A percentile compares a stretch with the other conserved stretches of the same genome.
Evolutionary conservation across 2,797 vertebrate genomes (phyloP).

Genomic region (Crenichthys baileyi): DNA sequence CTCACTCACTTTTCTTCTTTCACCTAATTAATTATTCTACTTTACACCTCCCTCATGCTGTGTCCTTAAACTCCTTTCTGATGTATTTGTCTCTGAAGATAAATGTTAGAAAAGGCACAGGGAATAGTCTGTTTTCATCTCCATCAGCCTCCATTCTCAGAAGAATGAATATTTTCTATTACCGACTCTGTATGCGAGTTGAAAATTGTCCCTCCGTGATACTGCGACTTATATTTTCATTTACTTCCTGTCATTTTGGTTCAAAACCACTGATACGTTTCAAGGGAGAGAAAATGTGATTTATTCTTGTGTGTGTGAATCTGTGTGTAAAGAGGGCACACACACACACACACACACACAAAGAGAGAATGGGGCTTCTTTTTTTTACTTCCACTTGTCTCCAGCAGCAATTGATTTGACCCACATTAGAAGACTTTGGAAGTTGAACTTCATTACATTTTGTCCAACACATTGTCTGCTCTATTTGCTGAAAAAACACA

Average conservation of each 20-base stretch:
- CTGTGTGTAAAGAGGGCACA: conserved; percentile 9
- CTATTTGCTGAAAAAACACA: neutral
- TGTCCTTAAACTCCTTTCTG: neutral
- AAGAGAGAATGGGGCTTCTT: neutral
- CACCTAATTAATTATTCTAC: neutral
- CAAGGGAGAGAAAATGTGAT: conserved; percentile 63
- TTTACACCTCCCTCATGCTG: conserved; percentile 11
- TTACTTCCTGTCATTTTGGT: conserved; percentile 69
- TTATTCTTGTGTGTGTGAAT: conserved; percentile 40
- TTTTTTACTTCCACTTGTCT: conserved; percentile 14
- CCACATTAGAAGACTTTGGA: neutral
- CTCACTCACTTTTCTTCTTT: conserved; percentile 9
- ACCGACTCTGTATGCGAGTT: conserved; percentile 49
- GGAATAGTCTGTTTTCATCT: conserved; percentile 31
- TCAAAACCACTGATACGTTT: conserved; percentile 61
- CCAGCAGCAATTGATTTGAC: conserved; percentile 4
- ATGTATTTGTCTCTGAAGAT: conserved; percentile 17
- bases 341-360: neutral
- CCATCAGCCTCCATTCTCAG: conserved; percentile 28
- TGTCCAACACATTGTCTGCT: neutral
- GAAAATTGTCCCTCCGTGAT: conserved; percentile 60
- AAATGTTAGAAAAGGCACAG: conserved; percentile 30
- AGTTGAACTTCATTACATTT: neutral
- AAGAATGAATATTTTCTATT: conserved; percentile 67
- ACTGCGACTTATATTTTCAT: conserved; percentile 71